Conservation (phyloP, 2,888 invertebrate genomes). For the Unio pictorum region DNA sequence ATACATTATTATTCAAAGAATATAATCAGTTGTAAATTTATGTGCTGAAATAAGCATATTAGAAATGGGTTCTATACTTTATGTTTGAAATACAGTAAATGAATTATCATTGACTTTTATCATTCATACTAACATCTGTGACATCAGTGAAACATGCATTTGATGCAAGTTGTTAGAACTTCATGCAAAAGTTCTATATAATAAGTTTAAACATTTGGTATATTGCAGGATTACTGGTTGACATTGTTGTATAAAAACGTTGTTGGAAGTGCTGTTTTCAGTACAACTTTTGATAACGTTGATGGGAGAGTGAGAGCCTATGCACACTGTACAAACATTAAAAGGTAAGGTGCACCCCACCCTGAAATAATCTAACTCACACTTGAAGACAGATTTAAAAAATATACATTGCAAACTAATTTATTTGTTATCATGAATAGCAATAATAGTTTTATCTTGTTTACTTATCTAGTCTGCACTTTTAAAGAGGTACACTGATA, state of each 20-base stretch:
- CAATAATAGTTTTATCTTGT: too few species aligned
- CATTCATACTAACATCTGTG: not conserved
- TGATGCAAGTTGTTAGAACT: not conserved
- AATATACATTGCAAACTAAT: too few species aligned
- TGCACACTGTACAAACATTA: slow-evolving; percentile 79
- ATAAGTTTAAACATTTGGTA: slow-evolving; percentile 1
- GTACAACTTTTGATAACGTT: slow-evolving; percentile 67
- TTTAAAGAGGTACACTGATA: too few species aligned
- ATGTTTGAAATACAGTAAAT: too few species aligned
- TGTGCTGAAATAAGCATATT: too few species aligned
- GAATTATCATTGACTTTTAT: not conserved
- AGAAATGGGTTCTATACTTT: too few species aligned
- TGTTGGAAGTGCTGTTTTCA: slow-evolving; percentile 81
- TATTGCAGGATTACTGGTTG: slow-evolving; percentile 84
- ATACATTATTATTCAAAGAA: too few species aligned
- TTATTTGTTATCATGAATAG: too few species aligned
- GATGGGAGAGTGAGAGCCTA: slow-evolving; percentile 77
- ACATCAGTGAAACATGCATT: not conserved
- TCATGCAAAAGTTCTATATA: not conserved
- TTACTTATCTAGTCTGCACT: too few species aligned
- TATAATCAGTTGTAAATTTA: too few species aligned
- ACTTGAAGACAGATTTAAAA: too few species aligned
- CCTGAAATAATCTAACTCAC: not conserved
- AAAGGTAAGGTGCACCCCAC: slow-evolving; percentile 17
- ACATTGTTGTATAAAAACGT: slow-evolving; percentile 84